Evolutionary conservation across 2,888 invertebrate species (phyloP), one percentile per base, ranked within the genome.

Genomic region (Xylophagus ater): DNA sequence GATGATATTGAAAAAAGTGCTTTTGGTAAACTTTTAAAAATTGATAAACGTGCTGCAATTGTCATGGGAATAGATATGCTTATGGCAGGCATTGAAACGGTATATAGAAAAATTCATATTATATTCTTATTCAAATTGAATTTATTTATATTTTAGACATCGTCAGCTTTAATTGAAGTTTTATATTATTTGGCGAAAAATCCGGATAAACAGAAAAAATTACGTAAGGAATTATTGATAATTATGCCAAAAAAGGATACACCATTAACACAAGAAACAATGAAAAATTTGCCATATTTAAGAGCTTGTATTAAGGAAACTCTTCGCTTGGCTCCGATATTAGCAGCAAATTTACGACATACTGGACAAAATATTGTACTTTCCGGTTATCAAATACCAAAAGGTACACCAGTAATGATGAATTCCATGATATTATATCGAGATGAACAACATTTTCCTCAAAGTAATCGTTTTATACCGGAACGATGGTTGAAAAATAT

Each of bases 221-320:
- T 84, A 3, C 67, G 76, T 13, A 58, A 71, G 35, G 81, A 83
- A 58, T 52, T 77, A 3, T 46, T 57, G 1, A 55, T 53, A 1
- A 54, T 64, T 10, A 49, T 70, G 20, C 62, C 67, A 1, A 44
- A 53, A 2, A 61, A 58, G 34, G 47, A 58, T 23, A 53, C 59
- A 1, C 50, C 54, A 10, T 48, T 72, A 6, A 68, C 64, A 1
- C 51, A 56, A 1, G 56, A 62, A 3, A 56, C 63, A 45, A 52
- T 71, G 30, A 58, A 63, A 13, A 55, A 66, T 34, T 60, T 71
- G 37, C 66, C 71, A 0, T 83, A 78, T 53, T 55, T 83, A 10
- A 74, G 70, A 48, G 81, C 81, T 1, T 81, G 78, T 51, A 68
- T 83, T 21, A 83, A 81, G 53, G 82, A 84, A 58, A 68, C 76